phyloP scores from a whole-genome alignment of 2,113 vertebrate genomes.

The Epinephelus lanceolatus region DNA sequence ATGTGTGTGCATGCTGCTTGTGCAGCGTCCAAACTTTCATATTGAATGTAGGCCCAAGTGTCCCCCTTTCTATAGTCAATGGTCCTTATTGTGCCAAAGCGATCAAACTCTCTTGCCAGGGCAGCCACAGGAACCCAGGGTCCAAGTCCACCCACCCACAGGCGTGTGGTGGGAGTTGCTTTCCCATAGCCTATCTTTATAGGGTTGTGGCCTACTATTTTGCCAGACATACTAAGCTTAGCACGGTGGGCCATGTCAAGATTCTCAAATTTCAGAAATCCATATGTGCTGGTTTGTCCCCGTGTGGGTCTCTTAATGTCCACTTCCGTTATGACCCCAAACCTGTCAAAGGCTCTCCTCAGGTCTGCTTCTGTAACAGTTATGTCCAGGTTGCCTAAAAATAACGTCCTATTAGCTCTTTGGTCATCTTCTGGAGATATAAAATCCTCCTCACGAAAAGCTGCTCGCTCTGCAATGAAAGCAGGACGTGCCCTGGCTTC shows the following conservation, averaged over 20 bases:
- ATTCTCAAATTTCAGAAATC: slow-evolving; percentile 98
- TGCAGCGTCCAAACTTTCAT: slow-evolving; percentile 96
- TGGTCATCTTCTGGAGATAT: slow-evolving; percentile 97
- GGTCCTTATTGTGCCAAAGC: slow-evolving; percentile 97
- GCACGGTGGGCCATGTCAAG: slow-evolving; percentile 98
- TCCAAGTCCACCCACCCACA: slow-evolving; percentile 97
- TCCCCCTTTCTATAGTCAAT: slow-evolving; percentile 98
- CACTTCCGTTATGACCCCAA: slow-evolving; percentile 97
- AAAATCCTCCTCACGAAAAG: slow-evolving; percentile 93
- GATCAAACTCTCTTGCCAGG: slow-evolving; percentile 96
- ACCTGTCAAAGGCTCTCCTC: slow-evolving; percentile 93
- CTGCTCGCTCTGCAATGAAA: slow-evolving; percentile 89
- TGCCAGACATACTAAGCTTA: slow-evolving; percentile 98
- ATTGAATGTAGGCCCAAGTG: slow-evolving; percentile 98
- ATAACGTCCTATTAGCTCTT: slow-evolving; percentile 95
- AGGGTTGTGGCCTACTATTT: slow-evolving; percentile 93
- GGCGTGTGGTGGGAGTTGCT: slow-evolving; percentile 94
- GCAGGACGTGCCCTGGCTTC: slow-evolving; percentile 91
- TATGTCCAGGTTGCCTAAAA: slow-evolving; percentile 96
- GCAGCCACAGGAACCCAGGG: slow-evolving; percentile 96
- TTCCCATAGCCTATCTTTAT: slow-evolving; percentile 99
- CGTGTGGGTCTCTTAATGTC: slow-evolving; percentile 94
- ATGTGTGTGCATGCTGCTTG: slow-evolving; percentile 97
- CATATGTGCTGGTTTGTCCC: slow-evolving; percentile 95
- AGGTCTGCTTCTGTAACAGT: slow-evolving; percentile 93